phyloP scores from a whole-genome alignment of 2,797 vertebrate species.

The Orestias chungarensis region DNA sequence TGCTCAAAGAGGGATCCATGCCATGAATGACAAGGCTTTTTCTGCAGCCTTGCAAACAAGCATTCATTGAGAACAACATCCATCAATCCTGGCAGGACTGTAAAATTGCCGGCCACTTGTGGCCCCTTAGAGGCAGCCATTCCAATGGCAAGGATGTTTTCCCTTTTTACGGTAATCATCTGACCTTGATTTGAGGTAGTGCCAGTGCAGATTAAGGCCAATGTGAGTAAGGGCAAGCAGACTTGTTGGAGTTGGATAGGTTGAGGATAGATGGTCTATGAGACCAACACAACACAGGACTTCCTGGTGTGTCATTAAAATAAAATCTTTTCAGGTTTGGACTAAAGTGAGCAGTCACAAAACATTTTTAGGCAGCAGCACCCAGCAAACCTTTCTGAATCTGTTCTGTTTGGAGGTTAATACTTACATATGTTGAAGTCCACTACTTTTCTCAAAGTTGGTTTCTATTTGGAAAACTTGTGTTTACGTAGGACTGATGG shows the following conservation, averaged over 20 bases:
- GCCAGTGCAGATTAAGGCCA: conserved; percentile 5
- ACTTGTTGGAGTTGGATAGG: neutral
- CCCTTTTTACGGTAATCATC: conserved; percentile 16
- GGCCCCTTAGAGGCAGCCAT: conserved; percentile 17
- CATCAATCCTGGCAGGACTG: conserved; percentile 33
- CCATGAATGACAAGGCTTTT: conserved; percentile 28
- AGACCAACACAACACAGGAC: neutral
- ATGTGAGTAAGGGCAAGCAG: neutral
- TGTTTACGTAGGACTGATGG: neutral
- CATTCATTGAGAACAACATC: conserved; percentile 54
- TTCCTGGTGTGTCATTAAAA: neutral
- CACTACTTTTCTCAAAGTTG: neutral
- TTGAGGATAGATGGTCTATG: neutral
- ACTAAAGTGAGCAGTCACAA: neutral
- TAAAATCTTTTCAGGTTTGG: neutral
- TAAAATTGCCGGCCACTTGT: conserved; percentile 18
- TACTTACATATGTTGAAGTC: neutral
- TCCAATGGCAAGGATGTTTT: conserved; percentile 16
- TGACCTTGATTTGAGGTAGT: conserved; percentile 49
- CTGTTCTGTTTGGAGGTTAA: neutral
- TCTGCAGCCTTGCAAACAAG: conserved; percentile 13
- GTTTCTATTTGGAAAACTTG: neutral
- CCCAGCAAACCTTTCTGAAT: neutral
- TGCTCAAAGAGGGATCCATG: conserved; percentile 13
- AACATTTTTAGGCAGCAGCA: neutral